A percentile compares a stretch with the other conserved stretches of the same genome.
phyloP scores from a whole-genome alignment of 2,797 vertebrate species.

The Parotocinclus haroldoi region DNA sequence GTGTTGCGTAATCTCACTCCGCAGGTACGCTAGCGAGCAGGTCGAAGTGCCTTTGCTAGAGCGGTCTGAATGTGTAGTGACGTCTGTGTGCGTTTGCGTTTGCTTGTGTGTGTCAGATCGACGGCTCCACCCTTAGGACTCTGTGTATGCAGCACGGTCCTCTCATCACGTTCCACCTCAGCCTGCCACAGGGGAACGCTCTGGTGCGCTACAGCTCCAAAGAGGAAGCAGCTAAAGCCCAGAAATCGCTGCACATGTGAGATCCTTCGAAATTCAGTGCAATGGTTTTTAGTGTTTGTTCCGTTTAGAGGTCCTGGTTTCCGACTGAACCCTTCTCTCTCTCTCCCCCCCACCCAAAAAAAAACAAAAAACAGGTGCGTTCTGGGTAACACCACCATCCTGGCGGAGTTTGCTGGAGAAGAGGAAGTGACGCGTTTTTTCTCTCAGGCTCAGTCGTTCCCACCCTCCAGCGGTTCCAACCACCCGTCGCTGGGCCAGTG shows the following conservation, averaged over 20 bases:
- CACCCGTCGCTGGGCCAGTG: slow-evolving; percentile 79
- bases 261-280: slow-evolving; percentile 45
- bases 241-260: slow-evolving; percentile 98
- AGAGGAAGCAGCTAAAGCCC: slow-evolving; percentile 95
- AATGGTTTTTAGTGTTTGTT: too few relatives aligned
- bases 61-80: too few relatives aligned
- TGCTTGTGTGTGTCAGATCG: slow-evolving; percentile 75
- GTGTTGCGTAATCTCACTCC: slow-evolving; percentile 86
- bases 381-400: slow-evolving; percentile 96
- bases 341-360: too few relatives aligned
- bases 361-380: slow-evolving; percentile 89
- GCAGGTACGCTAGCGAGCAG: slow-evolving; percentile 65
- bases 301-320: too few relatives aligned
- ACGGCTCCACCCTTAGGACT: slow-evolving; percentile 93
- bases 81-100: slow-evolving; percentile 5
- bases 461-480: slow-evolving; percentile 79
- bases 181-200: slow-evolving; percentile 95
- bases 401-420: slow-evolving; percentile 94
- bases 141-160: slow-evolving; percentile 97
- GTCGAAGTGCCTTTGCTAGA: not conserved
- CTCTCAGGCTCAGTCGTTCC: slow-evolving; percentile 90
- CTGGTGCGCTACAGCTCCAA: slow-evolving; percentile 98
- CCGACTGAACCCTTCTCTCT: too few relatives aligned
- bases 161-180: slow-evolving; percentile 98
- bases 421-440: slow-evolving; percentile 96